These are phyloP conservation scores for Cantharis rufa DNA, from an alignment of 2,888 invertebrate genomes.

Conservation along the genomic window DNA sequence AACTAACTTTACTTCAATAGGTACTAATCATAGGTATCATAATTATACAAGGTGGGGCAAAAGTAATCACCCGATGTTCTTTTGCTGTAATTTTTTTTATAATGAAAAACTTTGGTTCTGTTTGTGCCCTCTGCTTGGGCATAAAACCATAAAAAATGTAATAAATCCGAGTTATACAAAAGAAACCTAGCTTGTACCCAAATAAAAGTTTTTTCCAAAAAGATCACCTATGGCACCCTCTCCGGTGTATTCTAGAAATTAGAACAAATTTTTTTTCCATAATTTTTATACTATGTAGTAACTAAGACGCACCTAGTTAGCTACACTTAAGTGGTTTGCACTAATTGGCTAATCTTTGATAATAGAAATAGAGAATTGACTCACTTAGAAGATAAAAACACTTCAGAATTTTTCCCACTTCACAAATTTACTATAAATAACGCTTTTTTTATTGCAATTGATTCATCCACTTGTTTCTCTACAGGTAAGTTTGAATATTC, in stretches of 20 bases:
- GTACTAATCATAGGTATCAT: no score
- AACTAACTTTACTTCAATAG: no score
- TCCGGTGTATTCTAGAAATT: background rate
- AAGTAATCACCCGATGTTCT: no score
- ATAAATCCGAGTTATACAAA: no score
- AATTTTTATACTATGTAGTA: background rate
- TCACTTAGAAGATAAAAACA: background rate
- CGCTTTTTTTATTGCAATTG: background rate
- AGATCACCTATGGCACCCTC: background rate
- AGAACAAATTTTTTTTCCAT: background rate
- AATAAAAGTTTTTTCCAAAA: no score
- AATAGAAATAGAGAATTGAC: background rate
- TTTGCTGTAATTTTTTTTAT: no score
- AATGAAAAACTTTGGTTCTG: no score
- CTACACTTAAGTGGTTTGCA: background rate
- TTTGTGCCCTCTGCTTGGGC: no score
- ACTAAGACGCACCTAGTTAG: background rate
- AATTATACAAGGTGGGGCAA: no score
- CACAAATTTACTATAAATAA: background rate
- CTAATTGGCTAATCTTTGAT: background rate
- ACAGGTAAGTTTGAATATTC: background rate
- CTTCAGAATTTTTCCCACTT: background rate
- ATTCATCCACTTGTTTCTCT: background rate
- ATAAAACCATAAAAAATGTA: no score
- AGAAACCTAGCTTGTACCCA: no score